Evolutionary conservation across 35 echinoderm and acorn worm genomes (phyloP).

Genomic region (Nesometra sesokonis): DNA sequence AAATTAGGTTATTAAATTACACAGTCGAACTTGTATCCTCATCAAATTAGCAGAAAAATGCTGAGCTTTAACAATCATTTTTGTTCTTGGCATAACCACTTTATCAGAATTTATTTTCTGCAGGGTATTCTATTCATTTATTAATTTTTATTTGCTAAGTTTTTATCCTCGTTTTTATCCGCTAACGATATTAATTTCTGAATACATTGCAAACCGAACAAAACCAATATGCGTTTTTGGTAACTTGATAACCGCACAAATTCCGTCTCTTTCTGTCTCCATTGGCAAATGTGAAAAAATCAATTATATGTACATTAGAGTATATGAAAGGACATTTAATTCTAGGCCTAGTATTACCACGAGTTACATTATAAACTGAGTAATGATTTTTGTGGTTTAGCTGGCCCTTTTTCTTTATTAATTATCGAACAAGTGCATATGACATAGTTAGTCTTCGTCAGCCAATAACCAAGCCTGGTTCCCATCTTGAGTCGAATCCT

Average conservation of each 20-base stretch:
- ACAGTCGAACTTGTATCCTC: not conserved
- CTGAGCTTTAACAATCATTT: not conserved
- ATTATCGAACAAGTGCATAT: not conserved
- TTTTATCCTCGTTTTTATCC: not conserved
- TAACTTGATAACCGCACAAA: not conserved
- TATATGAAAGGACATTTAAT: not conserved
- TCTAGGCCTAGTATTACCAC: not conserved
- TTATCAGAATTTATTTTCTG: not conserved
- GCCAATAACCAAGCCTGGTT: not conserved
- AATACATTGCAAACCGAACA: too few species aligned
- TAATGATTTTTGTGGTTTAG: not conserved
- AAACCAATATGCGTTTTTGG: not conserved
- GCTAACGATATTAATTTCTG: not conserved
- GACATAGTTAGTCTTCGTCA: not conserved
- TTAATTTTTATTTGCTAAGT: not conserved
- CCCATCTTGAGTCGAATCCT: not conserved
- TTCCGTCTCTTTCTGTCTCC: not conserved
- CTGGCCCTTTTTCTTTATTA: not conserved
- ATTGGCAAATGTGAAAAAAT: not conserved
- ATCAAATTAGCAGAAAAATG: not conserved
- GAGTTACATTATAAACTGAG: not conserved
- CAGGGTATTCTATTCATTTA: not conserved
- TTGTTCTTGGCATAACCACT: not conserved
- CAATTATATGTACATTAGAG: not conserved
- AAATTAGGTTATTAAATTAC: not conserved